phyloP scores from a whole-genome alignment of 37 sponge, comb jelly and placozoan genomes.

The Axinella damicornis region DNA sequence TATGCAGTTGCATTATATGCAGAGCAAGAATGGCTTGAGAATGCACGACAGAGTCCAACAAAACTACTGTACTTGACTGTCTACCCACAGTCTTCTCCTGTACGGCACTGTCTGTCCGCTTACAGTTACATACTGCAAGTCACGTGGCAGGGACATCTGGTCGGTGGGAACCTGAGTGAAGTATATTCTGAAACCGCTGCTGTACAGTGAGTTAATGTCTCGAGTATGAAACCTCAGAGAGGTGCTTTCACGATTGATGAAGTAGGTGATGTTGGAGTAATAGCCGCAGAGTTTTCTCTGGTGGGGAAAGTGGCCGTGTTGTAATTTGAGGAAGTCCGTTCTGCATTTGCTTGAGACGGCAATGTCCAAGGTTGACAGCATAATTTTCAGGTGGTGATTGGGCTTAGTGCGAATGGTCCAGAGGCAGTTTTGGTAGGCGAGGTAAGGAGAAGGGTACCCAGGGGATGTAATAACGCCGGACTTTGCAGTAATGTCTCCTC shows the following conservation, averaged over 20 bases:
- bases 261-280: slow-evolving; percentile 22
- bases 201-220: not conserved
- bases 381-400: slow-evolving; percentile 31
- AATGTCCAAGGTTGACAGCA: slow-evolving; percentile 30
- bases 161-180: slow-evolving; percentile 19
- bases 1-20: too few relatives aligned
- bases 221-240: slow-evolving; percentile 14
- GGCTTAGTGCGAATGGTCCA: slow-evolving; percentile 31
- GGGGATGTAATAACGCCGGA: slow-evolving; percentile 35
- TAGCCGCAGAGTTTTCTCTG: slow-evolving; percentile 41
- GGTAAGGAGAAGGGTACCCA: slow-evolving; percentile 47
- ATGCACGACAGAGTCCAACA: too few relatives aligned
- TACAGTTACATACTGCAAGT: slow-evolving; percentile 18
- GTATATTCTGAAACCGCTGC: slow-evolving; percentile 10
- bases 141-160: not conserved
- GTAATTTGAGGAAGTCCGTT: slow-evolving; percentile 44
- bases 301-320: slow-evolving; percentile 36
- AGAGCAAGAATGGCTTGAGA: too few relatives aligned
- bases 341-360: not conserved
- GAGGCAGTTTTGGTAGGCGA: slow-evolving; percentile 47
- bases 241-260: not conserved
- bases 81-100: slow-evolving; percentile 11
- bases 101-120: not conserved
- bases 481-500: not conserved
- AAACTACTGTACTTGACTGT: not conserved